Percentiles rank a stretch among this genome's conserved stretches.
phyloP scores from a whole-genome alignment of 2,797 vertebrate genomes.

The Clarias laeviceps region DNA sequence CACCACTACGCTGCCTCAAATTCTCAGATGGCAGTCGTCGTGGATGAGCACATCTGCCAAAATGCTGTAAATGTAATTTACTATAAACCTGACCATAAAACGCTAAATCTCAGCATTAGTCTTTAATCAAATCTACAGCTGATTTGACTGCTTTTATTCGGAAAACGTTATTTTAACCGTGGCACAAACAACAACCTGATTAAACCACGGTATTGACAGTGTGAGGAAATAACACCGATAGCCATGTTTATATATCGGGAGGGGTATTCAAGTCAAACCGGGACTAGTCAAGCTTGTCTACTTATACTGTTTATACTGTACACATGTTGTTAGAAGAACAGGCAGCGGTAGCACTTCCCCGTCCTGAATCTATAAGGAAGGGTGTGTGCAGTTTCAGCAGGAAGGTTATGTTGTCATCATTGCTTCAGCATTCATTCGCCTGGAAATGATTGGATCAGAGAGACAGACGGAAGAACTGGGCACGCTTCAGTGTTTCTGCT shows the following conservation, averaged over 20 bases:
- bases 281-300: no score
- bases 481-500: constrained; percentile 14
- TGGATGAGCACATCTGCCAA: no score
- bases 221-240: background rate
- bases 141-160: background rate
- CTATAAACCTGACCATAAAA: background rate
- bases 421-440: constrained; percentile 9
- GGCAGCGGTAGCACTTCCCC: background rate
- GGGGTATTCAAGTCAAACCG: no score
- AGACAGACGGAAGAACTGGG: constrained; percentile 7
- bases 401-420: constrained; percentile 31
- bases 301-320: no score
- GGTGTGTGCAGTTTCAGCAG: background rate
- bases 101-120: background rate
- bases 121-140: background rate
- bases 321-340: background rate
- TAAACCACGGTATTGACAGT: no score
- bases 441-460: background rate
- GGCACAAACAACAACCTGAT: background rate
- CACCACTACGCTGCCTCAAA: no score
- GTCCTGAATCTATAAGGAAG: background rate
- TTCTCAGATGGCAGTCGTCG: no score
- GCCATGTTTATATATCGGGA: background rate
- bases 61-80: no score
- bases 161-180: no score